Evolutionary conservation across 2,113 vertebrate genomes (phyloP).

Genomic region (Crotalus tigris): DNA sequence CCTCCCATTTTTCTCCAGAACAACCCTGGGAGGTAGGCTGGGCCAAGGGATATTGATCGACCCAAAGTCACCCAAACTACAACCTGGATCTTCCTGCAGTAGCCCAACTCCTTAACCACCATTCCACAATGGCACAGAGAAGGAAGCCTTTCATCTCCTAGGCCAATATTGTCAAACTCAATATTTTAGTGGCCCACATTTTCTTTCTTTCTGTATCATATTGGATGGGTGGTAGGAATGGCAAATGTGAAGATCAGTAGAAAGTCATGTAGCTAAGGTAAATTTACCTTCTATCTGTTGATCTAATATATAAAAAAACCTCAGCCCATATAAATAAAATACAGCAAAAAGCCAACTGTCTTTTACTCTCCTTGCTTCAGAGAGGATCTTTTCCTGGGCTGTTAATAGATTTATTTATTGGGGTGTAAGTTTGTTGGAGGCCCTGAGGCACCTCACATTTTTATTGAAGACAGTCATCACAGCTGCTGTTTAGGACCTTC

Average conservation of each 20-base stretch:
- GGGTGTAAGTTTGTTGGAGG: not conserved
- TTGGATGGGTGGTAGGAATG: not conserved
- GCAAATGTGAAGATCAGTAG: not conserved
- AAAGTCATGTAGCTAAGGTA: not conserved
- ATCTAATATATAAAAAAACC: not conserved
- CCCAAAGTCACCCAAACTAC: not conserved
- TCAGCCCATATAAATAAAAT: not conserved
- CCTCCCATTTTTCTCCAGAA: not conserved
- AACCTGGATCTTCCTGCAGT: not conserved
- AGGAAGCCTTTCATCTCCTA: not conserved
- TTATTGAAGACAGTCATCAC: not conserved
- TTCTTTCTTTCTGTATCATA: not conserved
- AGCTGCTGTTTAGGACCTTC: not conserved
- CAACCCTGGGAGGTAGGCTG: not conserved
- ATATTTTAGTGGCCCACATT: not conserved
- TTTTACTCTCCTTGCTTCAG: not conserved
- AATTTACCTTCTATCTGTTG: not conserved
- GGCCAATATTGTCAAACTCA: not conserved
- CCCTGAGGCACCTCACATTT: not conserved
- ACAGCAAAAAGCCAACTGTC: not conserved
- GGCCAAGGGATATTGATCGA: not conserved
- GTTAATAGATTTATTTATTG: slow-evolving; percentile 23
- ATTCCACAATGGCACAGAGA: not conserved
- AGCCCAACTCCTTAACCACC: not conserved
- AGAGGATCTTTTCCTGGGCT: not conserved